A percentile compares a stretch with the other conserved stretches of the same genome.
Conservation (phyloP, 2,113 vertebrate species). For the Tringa solitaria region DNA sequence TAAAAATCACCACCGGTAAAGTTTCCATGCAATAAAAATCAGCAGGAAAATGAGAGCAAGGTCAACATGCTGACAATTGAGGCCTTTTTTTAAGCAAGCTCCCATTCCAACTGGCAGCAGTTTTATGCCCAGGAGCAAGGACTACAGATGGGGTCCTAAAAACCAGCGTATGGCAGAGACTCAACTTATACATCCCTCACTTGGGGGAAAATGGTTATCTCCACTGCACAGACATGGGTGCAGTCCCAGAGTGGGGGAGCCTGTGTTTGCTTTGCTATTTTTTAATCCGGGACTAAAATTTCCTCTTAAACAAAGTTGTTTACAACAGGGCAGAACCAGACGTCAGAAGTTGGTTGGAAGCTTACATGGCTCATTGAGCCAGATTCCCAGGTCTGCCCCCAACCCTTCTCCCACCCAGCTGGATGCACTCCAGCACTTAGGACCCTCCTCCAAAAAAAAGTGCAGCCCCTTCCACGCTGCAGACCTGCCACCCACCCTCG, state of each 20-base stretch:
- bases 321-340: fast-evolving
- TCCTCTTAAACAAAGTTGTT: background rate
- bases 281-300: background rate
- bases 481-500: background rate
- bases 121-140: background rate
- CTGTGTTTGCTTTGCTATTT: background rate
- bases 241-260: background rate
- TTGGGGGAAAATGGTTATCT: background rate
- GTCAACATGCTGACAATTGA: background rate
- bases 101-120: background rate
- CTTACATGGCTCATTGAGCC: fast-evolving
- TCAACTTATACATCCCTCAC: background rate
- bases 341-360: fast-evolving
- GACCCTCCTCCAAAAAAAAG: background rate
- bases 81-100: background rate
- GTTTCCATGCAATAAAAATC: background rate
- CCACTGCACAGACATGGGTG: background rate
- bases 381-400: fast-evolving
- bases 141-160: background rate
- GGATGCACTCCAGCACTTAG: background rate
- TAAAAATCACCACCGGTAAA: background rate
- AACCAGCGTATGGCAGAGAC: fast-evolving
- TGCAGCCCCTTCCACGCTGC: fast-evolving
- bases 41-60: background rate
- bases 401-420: background rate